These are phyloP conservation scores for Artibeus jamaicensis DNA, from an alignment of 2,797 vertebrate species.

Conservation along the genomic window DNA sequence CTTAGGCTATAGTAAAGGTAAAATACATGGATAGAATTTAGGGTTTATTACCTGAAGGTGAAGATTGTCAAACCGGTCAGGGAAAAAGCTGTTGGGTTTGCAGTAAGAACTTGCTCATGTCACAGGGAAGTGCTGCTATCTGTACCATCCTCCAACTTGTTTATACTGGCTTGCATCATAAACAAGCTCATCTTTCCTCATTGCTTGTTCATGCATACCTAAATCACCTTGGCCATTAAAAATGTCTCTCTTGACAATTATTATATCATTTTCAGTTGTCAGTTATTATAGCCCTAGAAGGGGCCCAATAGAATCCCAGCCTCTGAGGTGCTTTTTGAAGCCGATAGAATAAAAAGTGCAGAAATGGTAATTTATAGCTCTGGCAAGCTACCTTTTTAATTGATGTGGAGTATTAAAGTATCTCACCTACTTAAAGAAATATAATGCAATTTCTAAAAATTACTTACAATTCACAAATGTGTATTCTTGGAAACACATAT, in stretches of 20 bases:
- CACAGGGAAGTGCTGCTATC: slow-evolving; percentile 93
- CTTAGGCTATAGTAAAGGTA: slow-evolving; percentile 75
- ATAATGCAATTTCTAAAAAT: slow-evolving; percentile 87
- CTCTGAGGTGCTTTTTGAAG: slow-evolving; percentile 89
- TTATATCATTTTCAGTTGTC: slow-evolving; percentile 99
- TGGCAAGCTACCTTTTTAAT: slow-evolving; percentile 89
- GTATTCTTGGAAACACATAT: slow-evolving; percentile 78
- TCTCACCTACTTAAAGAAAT: slow-evolving; percentile 88
- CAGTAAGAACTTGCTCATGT: slow-evolving; percentile 90
- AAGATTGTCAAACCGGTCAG: slow-evolving; percentile 91
- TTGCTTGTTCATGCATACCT: slow-evolving; percentile 98
- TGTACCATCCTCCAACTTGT: slow-evolving; percentile 98
- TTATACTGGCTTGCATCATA: slow-evolving; percentile 99
- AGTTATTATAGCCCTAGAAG: slow-evolving; percentile 93
- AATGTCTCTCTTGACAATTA: slow-evolving; percentile 99
- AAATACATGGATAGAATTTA: slow-evolving; percentile 86
- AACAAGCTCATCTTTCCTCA: slow-evolving; percentile 95
- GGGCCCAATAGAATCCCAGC: slow-evolving; percentile 90
- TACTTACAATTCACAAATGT: slow-evolving; percentile 80
- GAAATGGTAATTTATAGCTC: slow-evolving; percentile 95
- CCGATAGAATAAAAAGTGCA: slow-evolving; percentile 91
- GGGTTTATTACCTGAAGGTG: slow-evolving; percentile 95
- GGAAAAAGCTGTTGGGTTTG: slow-evolving; percentile 90
- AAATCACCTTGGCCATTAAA: slow-evolving; percentile 98
- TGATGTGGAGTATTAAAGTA: slow-evolving; percentile 89